Evolutionary conservation across 2,888 invertebrate genomes (phyloP).

Genomic region (Apamea epomidion): DNA sequence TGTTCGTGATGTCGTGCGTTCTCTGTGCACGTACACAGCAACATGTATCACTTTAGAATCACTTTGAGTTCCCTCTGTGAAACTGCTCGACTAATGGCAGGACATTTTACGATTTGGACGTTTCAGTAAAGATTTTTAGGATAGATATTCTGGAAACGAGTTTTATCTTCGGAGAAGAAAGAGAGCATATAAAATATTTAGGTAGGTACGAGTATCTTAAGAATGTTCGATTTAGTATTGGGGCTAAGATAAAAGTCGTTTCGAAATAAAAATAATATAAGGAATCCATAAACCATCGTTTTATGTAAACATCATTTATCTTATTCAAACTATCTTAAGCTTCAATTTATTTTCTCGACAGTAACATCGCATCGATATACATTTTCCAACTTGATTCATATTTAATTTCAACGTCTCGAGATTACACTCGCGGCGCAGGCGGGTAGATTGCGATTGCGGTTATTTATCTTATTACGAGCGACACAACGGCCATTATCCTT

Average conservation of each 20-base stretch:
- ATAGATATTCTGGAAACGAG: neutral
- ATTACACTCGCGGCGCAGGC: constrained; percentile 71
- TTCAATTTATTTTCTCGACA: constrained; percentile 62
- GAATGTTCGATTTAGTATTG: neutral
- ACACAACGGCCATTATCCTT: constrained; percentile 84
- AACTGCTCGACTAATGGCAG: constrained; percentile 37
- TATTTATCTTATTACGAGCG: constrained; percentile 83
- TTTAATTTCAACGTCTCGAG: constrained; percentile 75
- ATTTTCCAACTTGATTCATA: constrained; percentile 75
- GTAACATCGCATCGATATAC: constrained; percentile 62
- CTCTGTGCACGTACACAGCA: constrained; percentile 49
- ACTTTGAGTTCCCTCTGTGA: constrained; percentile 47
- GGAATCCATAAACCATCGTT: constrained; percentile 1
- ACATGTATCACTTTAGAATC: constrained; percentile 55
- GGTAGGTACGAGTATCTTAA: no score
- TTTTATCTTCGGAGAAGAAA: neutral
- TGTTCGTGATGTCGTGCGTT: constrained; percentile 47
- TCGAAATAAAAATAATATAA: neutral
- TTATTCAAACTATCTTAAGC: constrained; percentile 60
- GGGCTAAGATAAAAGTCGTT: neutral
- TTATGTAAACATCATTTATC: constrained; percentile 33
- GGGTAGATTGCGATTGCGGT: constrained; percentile 74
- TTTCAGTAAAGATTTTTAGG: neutral
- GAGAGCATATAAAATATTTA: neutral
- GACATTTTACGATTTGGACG: constrained; percentile 19